A percentile compares a stretch with the other conserved stretches of the same genome.
Evolutionary conservation across 2,888 invertebrate species (phyloP).

Genomic region (Agrochola litura): DNA sequence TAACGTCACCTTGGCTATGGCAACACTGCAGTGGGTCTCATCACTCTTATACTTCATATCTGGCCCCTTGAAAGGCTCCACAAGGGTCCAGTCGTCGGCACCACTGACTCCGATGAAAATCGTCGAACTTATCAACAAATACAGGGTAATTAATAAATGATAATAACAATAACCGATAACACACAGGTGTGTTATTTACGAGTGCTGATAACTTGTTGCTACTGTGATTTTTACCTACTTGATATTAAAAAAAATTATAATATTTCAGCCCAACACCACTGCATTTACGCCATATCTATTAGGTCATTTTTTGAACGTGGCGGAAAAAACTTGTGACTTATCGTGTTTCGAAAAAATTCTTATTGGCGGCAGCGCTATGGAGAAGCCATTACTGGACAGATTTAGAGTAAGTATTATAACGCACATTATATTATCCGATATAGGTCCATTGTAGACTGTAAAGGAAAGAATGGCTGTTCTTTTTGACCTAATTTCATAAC

Average conservation of each 20-base stretch:
- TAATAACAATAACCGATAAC: constrained; percentile 18
- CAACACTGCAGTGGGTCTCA: constrained; percentile 77
- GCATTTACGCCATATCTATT: constrained; percentile 79
- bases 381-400: constrained; percentile 74
- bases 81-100: constrained; percentile 72
- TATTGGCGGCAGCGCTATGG: constrained; percentile 77
- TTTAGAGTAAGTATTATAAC: constrained; percentile 75
- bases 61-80: constrained; percentile 69
- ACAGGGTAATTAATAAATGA: constrained; percentile 68
- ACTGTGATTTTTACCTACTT: constrained; percentile 29
- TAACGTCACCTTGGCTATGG: constrained; percentile 68
- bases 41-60: constrained; percentile 71
- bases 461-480: constrained; percentile 30
- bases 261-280: constrained; percentile 76
- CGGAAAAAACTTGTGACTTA: constrained; percentile 78
- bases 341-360: constrained; percentile 78
- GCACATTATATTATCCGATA: constrained; percentile 24
- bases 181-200: neutral
- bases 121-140: constrained; percentile 73
- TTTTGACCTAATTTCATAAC: constrained; percentile 29
- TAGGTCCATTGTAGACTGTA: constrained; percentile 9
- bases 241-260: constrained; percentile 10
- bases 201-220: constrained; percentile 3
- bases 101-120: constrained; percentile 70
- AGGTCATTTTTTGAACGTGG: constrained; percentile 75